A percentile compares a stretch with the other conserved stretches of the same genome.
These are phyloP conservation scores for Polymixis flavicincta DNA, from an alignment of 2,888 invertebrate genomes.

Conservation along the genomic window DNA sequence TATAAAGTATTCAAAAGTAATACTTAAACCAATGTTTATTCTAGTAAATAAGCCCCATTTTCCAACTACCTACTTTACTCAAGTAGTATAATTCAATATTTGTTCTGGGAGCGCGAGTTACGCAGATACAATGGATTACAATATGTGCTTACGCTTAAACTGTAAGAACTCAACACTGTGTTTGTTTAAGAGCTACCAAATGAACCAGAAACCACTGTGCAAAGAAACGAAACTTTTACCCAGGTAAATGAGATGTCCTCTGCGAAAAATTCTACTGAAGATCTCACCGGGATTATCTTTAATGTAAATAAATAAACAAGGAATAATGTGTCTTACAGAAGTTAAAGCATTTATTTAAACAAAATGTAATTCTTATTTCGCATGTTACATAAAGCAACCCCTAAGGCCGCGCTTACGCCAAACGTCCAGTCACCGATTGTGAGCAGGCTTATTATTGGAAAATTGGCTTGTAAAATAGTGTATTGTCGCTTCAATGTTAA, in stretches of 20 bases:
- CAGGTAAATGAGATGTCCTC: too few relatives aligned
- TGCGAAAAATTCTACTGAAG: too few relatives aligned
- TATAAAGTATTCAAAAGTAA: slow-evolving; percentile 4
- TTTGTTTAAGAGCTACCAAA: slow-evolving; percentile 11
- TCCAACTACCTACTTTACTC: slow-evolving; percentile 34
- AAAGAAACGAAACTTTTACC: not conserved
- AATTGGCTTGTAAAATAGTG: not conserved
- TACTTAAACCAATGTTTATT: slow-evolving; percentile 25
- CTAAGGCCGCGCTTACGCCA: not conserved
- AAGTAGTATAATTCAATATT: slow-evolving; percentile 58
- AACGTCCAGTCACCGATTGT: not conserved
- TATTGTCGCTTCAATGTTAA: not conserved
- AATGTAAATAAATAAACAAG: not conserved
- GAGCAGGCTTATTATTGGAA: not conserved
- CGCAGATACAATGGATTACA: slow-evolving; percentile 42
- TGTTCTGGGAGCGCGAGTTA: slow-evolving; percentile 28
- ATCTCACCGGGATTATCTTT: not conserved
- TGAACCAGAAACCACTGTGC: too few relatives aligned
- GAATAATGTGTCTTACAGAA: not conserved
- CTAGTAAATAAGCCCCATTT: slow-evolving; percentile 46
- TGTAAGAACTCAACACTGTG: slow-evolving; percentile 17
- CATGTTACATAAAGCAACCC: too few relatives aligned
- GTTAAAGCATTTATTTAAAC: not conserved
- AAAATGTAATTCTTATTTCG: too few relatives aligned
- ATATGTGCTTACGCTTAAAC: slow-evolving; percentile 31